Evolutionary conservation across 2,113 vertebrate species (phyloP), one percentile per base, ranked within the genome.

Genomic region (Xyliphius kryptos): DNA sequence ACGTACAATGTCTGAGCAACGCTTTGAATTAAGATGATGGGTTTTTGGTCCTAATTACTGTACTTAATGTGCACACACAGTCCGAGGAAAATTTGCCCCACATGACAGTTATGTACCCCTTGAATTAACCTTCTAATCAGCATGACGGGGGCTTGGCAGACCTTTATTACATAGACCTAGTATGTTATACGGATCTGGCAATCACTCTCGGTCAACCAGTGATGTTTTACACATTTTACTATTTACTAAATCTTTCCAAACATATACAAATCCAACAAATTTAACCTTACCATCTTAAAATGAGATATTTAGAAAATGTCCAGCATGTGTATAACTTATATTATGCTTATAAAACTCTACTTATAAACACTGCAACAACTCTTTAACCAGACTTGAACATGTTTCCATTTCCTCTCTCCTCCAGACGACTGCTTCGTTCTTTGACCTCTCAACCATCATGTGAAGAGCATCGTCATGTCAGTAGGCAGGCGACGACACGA

Each of bases 1-100:
- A 40, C 40, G n/a, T 55, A 61, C 61, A 32, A 62, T 38, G 13
- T 20, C 44, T 41, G 51, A 48, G 9, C 9, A 62, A 69, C 17
- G 12, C 8, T 2, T 10, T 52, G 50, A 65, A 36, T 50, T 49
- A 58, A 44, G 53, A 63, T 53, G 52, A 67, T 37, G 41, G 57
- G 47, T 64, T 60, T 56, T n/a, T 32, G 53, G 56, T 53, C 48
- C 44, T 71, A 61, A 70, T 68, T 68, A 64, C 47, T 51, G 32
- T 3, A 43, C 14, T 71, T 63, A 57, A 67, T 15, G 9, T 20
- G 56, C 67, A 70, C 44, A 19, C 54, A 14, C 3, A 16, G 11
- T 67, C 55, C 41, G 43, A 36, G 12, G 56, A 37, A 61, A 72
- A 57, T 50, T 43, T 32, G 38, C 56, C 8, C 10, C 38, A 43